Conservation (phyloP, 2,113 vertebrate genomes). For the Nerophis ophidion region DNA sequence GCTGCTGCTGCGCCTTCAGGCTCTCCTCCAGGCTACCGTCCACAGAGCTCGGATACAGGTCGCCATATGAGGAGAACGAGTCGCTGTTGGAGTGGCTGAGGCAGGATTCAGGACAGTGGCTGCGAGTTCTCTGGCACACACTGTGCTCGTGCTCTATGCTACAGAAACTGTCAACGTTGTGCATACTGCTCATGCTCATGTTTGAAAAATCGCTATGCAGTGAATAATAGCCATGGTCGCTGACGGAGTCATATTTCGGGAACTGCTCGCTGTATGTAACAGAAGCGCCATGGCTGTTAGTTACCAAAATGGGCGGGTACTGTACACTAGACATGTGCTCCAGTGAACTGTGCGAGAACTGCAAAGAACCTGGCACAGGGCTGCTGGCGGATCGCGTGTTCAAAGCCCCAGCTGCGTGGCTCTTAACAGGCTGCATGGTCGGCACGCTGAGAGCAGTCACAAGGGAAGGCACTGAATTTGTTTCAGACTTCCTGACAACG, state of each 20-base stretch:
- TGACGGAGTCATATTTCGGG: conserved; percentile 89
- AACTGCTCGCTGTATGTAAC: conserved; percentile 90
- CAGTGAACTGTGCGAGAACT: conserved; percentile 87
- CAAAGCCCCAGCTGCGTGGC: conserved; percentile 90
- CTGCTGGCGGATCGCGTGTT: conserved; percentile 98
- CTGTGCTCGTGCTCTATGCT: conserved; percentile 84
- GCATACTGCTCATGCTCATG: conserved; percentile 86
- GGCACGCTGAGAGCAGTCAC: conserved; percentile 95
- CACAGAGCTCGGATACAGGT: conserved; percentile 87
- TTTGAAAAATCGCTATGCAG: conserved; percentile 95
- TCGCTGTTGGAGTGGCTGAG: conserved; percentile 93
- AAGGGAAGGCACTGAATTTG: conserved; percentile 93
- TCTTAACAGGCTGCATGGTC: conserved; percentile 88
- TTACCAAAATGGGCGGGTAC: conserved; percentile 95
- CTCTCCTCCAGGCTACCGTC: conserved; percentile 85
- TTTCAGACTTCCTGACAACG: conserved; percentile 83
- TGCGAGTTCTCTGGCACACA: conserved; percentile 81
- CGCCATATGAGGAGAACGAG: conserved; percentile 91
- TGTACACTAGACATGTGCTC: conserved; percentile 93
- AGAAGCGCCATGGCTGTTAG: conserved; percentile 91
- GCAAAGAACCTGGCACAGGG: conserved; percentile 90
- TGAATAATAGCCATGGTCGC: conserved; percentile 94
- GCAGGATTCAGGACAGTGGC: conserved; percentile 83
- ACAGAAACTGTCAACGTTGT: conserved; percentile 88
- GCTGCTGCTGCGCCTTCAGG: conserved; percentile 81